phyloP scores from a whole-genome alignment of 2,888 invertebrate genomes.

The Ennomos fuscantarius region DNA sequence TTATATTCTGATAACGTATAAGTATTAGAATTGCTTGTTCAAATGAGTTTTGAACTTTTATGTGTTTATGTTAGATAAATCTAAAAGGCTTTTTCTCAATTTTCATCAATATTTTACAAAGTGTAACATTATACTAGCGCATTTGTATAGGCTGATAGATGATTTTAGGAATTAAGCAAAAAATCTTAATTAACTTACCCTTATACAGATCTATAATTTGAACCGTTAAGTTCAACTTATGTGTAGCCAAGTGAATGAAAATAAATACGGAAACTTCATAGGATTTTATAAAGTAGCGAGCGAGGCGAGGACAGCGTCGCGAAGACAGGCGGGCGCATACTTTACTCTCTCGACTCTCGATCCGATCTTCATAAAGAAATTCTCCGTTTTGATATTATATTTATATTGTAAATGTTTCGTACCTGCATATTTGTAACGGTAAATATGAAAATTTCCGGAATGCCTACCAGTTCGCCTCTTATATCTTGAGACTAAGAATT shows the following conservation, averaged over 20 bases:
- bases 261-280: slow-evolving; percentile 13
- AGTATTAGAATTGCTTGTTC: too few species aligned
- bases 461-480: slow-evolving; percentile 73
- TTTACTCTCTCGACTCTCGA: slow-evolving; percentile 79
- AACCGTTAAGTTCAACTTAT: neutral
- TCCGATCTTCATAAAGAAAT: slow-evolving; percentile 85
- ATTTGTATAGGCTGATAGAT: too few species aligned
- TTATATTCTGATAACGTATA: too few species aligned
- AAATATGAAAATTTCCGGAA: slow-evolving; percentile 85
- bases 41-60: too few species aligned
- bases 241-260: slow-evolving; percentile 19
- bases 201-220: too few species aligned
- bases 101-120: too few species aligned
- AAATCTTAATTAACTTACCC: too few species aligned
- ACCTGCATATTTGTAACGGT: slow-evolving; percentile 86
- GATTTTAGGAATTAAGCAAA: too few species aligned
- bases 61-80: too few species aligned
- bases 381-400: slow-evolving; percentile 86
- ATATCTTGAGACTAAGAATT: slow-evolving; percentile 75
- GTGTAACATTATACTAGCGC: too few species aligned
- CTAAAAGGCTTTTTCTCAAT: too few species aligned
- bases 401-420: slow-evolving; percentile 83
- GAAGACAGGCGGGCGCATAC: slow-evolving; percentile 66
- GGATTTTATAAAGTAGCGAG: slow-evolving; percentile 62
- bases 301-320: slow-evolving; percentile 54